Evolutionary conservation across 2,888 invertebrate species (phyloP), one percentile per base, ranked within the genome.

Genomic region (Plutella xylostella): DNA sequence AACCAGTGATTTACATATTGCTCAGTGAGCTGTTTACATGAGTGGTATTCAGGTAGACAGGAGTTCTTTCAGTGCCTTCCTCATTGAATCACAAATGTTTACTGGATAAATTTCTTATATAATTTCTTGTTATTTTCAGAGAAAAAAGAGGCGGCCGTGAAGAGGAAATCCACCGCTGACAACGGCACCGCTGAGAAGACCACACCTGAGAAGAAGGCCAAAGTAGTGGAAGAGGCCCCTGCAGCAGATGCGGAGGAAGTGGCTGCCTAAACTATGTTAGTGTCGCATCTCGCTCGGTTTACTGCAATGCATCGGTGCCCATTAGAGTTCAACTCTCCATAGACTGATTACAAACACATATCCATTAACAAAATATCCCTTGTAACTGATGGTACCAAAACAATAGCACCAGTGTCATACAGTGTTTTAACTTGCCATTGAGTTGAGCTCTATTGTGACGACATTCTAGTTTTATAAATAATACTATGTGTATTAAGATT

Each of bases 171-270:
- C 45, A 85, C 85, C 17, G 80, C 86, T 11, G 84, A 76, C 3
- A 80, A 86, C 40, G 75, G 42, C 22, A 43, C 77, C 9, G 67
- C 78, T 17, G 89, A 89, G 51, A 89, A 87, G 55, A 86, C 85
- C 39, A 88, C 89, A 48, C 90, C 90, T 7, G 91, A 91, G 63
- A 91, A 91, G 74, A 91, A 91, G 62, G 87, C 89, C 52, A 91
- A 90, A 77, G 79, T 90, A 45, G 87, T 86, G 12, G 90, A 90
- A 40, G 87, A 87, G 51, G 67, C 75, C 41, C 67, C 78, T 2
- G 71, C 85, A 7, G 85, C 85, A 12, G 87, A 85, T 20, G 85
- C 86, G 47, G 86, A 87, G 60, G 86, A 85, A 43, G 82, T 86
- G 48, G 88, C 88, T 68, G 51, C 46, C 53, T 46, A 48, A 47